Evolutionary conservation across 2,797 vertebrate genomes (phyloP).

Genomic region (Xyrichtys novacula): DNA sequence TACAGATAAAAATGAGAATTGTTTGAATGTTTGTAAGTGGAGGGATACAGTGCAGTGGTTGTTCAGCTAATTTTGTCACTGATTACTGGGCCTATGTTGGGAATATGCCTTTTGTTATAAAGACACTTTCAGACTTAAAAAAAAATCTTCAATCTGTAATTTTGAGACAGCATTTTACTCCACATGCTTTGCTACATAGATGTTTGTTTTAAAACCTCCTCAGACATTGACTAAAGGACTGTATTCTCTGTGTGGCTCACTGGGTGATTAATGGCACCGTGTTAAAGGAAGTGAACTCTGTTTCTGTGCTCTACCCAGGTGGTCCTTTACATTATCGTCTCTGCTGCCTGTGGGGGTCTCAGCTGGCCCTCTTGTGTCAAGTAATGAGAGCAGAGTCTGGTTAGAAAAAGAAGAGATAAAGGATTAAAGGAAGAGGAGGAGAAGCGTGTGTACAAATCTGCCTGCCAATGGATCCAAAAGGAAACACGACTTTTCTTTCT

Average conservation of each 20-base stretch:
- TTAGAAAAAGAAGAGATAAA: constrained; percentile 19
- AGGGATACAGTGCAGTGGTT: background rate
- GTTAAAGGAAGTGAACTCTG: constrained; percentile 13
- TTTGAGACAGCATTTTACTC: background rate
- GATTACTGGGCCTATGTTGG: background rate
- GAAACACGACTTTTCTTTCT: constrained; percentile 58
- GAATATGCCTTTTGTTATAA: background rate
- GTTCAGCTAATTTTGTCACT: background rate
- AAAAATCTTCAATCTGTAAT: background rate
- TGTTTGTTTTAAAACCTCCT: background rate
- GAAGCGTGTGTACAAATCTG: constrained; percentile 50
- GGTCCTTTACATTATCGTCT: constrained; percentile 93
- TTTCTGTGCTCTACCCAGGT: constrained; percentile 81
- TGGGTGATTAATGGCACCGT: background rate
- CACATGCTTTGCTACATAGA: background rate
- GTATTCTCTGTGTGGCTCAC: background rate
- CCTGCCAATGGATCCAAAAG: constrained; percentile 61
- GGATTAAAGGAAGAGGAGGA: constrained; percentile 36
- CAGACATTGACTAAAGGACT: background rate
- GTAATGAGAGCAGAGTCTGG: constrained; percentile 76
- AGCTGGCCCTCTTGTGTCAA: constrained; percentile 91
- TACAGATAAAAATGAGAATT: constrained; percentile 36
- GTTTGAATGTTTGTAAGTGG: background rate
- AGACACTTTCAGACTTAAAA: background rate
- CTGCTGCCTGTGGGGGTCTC: constrained; percentile 91